A percentile compares a stretch with the other conserved stretches of the same genome.
These are phyloP conservation scores for Ctenopoma kingsleyae DNA, from an alignment of 2,797 vertebrate species.

Conservation along the genomic window DNA sequence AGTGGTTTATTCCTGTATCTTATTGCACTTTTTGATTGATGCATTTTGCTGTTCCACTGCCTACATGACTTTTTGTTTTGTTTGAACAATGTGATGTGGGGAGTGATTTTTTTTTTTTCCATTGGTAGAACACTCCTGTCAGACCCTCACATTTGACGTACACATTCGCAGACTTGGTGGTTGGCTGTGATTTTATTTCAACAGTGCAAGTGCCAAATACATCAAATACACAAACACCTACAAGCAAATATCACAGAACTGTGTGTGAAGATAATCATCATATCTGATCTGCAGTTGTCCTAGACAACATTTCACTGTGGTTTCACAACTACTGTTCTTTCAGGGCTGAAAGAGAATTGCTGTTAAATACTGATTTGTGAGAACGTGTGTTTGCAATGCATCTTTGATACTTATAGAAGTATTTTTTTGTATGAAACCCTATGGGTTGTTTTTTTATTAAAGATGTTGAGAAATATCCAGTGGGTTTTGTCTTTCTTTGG, in stretches of 20 bases:
- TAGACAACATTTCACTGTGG: slow-evolving; percentile 59
- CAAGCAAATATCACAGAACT: slow-evolving; percentile 21
- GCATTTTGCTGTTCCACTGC: slow-evolving; percentile 65
- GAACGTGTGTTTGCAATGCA: slow-evolving; percentile 54
- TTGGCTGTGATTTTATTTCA: slow-evolving; percentile 12
- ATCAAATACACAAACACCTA: not conserved
- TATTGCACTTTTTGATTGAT: slow-evolving; percentile 74
- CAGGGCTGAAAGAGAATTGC: slow-evolving; percentile 40
- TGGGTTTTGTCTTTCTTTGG: not conserved
- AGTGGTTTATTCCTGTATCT: slow-evolving; percentile 36
- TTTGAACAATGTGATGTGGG: slow-evolving; percentile 33
- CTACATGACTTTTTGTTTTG: slow-evolving; percentile 32
- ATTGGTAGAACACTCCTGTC: slow-evolving; percentile 4
- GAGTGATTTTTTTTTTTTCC: not conserved
- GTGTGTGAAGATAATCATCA: slow-evolving; percentile 30
- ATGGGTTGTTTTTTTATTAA: slow-evolving; percentile 77
- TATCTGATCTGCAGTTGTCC: slow-evolving; percentile 41
- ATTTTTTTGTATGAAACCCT: slow-evolving; percentile 84
- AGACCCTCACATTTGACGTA: slow-evolving; percentile 32
- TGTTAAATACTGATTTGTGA: slow-evolving; percentile 62
- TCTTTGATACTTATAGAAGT: slow-evolving; percentile 58
- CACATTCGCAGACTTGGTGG: slow-evolving; percentile 17
- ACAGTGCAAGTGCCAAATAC: slow-evolving; percentile 54
- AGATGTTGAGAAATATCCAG: slow-evolving; percentile 30
- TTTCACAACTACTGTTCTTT: slow-evolving; percentile 41